Evolutionary conservation across 2,888 invertebrate genomes (phyloP), one percentile per base, ranked within the genome.

Genomic region (Papilio gigon): DNA sequence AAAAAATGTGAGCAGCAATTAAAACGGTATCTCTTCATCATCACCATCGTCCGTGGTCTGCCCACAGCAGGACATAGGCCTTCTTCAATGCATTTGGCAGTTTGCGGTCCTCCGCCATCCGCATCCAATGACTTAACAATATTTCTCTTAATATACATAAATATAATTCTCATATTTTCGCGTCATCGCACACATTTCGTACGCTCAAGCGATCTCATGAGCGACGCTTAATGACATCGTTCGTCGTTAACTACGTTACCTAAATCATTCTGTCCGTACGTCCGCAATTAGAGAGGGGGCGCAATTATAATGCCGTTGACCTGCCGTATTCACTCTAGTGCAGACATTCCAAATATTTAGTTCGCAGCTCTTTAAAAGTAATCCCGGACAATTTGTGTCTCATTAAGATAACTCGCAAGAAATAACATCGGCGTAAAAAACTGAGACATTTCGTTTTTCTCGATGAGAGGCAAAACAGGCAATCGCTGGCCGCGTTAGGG

Each of bases 261-360:
- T 79, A 81, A 81, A 80, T 79, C 80, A 78, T 84, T 80, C 81
- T 77, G 82, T 78, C 72, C 73, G 70, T 70, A 67, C 42, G 56
- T 61, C 53, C 44, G 80, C 77, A 80, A 81, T 80, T 78, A 81
- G 79, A 78, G 75, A 70, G 62, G 72, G 64, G 71, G 70, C 60
- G 70, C 72, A 71, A 72, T 71, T 71, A 70, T 50, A 70, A 71
- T 74, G 74, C 72, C 75, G 70, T 74, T 76, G 75, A 74, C 72
- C 73, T 44, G 74, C 37, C 66, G 67, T 67, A 72, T 73, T 72
- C 72, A 20, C 56, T 80, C 71, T 69, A 71, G 58, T 67, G 70
- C 17, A 37, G 53, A 53, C 60, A 67, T 60, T 66, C 22, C 22
- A 65, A 22, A 33, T 22, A 44, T 47, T 35, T 35, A 33, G 59